These are phyloP conservation scores for Pseudochirops cupreus DNA, from an alignment of 2,797 vertebrate genomes.

Conservation along the genomic window DNA sequence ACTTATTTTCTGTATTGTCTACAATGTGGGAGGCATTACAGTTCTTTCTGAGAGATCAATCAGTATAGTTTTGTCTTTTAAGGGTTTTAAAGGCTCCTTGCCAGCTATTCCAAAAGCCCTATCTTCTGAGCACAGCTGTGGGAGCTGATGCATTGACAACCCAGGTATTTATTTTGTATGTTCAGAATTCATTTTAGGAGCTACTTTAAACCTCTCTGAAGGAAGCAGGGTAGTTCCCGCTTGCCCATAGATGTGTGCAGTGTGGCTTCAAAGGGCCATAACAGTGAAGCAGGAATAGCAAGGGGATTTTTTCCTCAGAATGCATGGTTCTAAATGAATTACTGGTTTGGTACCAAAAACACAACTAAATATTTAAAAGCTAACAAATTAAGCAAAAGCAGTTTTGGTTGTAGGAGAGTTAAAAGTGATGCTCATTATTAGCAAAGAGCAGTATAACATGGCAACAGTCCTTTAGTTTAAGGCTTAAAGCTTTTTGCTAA, in stretches of 20 bases:
- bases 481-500: background rate
- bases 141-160: background rate
- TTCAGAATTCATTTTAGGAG: background rate
- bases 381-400: conserved; percentile 1
- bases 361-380: conserved; percentile 43
- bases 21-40: background rate
- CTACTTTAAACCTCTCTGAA: background rate
- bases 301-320: background rate
- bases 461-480: background rate
- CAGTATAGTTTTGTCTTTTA: background rate
- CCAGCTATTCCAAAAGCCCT: background rate
- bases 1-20: background rate
- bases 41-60: background rate
- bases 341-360: background rate
- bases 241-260: background rate
- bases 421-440: background rate
- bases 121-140: background rate
- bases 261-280: background rate
- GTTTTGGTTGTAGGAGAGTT: background rate
- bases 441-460: background rate
- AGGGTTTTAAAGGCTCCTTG: background rate
- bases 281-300: background rate
- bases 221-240: background rate
- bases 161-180: background rate
- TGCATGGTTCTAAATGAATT: background rate